Conservation (phyloP, 1,140 invertebrate genomes). For the Drosophila serrata region DNA sequence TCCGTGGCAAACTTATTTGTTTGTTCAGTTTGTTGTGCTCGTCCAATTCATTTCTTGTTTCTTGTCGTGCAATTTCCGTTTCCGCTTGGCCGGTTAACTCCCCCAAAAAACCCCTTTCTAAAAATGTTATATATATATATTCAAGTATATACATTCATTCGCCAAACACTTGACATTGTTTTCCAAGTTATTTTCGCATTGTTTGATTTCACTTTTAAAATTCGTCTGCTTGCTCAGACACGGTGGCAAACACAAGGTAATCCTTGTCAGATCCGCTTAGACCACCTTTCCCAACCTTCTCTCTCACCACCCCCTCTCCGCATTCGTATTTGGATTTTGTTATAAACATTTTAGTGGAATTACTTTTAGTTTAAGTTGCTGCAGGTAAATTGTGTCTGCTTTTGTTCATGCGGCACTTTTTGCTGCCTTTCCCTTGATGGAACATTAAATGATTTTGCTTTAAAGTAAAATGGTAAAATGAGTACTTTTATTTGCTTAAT, state of each 20-base stretch:
- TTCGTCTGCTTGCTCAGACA: constrained; percentile 71
- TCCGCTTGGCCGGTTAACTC: constrained; percentile 21
- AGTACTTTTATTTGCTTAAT: background rate
- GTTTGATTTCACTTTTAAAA: constrained; percentile 82
- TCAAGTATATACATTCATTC: constrained; percentile 17
- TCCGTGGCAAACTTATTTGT: constrained; percentile 35
- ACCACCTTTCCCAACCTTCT: background rate
- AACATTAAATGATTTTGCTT: constrained; percentile 1
- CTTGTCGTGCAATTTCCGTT: constrained; percentile 49
- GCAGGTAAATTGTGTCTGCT: constrained; percentile 39
- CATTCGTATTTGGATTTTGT: constrained; percentile 74
- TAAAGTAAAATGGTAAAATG: background rate
- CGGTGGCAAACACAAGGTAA: constrained; percentile 40
- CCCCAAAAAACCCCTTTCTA: background rate
- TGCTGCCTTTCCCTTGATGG: background rate
- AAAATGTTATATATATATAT: background rate
- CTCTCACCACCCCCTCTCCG: too few relatives aligned
- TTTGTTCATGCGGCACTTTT: background rate
- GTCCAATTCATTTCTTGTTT: constrained; percentile 44
- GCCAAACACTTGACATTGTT: constrained; percentile 72
- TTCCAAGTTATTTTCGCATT: constrained; percentile 79
- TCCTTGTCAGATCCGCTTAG: constrained; percentile 16
- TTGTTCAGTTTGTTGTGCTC: constrained; percentile 27
- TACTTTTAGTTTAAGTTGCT: constrained; percentile 77
- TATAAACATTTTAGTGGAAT: constrained; percentile 79